Evolutionary conservation across 2,888 invertebrate genomes (phyloP).

Genomic region (Cephus runcator): DNA sequence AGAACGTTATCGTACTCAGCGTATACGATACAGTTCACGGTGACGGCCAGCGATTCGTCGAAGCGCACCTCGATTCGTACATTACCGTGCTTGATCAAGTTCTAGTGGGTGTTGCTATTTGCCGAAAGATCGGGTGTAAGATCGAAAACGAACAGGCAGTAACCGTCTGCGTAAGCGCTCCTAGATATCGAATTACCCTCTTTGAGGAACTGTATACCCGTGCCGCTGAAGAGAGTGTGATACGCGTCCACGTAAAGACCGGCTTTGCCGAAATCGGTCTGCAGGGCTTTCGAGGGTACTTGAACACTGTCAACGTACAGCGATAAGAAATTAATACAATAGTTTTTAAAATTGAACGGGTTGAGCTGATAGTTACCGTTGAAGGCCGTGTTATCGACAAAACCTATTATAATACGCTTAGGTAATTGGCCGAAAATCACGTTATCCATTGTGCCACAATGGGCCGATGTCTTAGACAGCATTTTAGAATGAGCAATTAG

Average conservation of each 20-base stretch:
- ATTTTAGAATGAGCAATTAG: slow-evolving; percentile 37
- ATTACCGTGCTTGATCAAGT: slow-evolving; percentile 30
- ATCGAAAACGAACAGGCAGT: slow-evolving; percentile 41
- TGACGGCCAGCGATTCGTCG: slow-evolving; percentile 22
- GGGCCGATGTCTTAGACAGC: slow-evolving; percentile 34
- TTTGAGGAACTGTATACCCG: slow-evolving; percentile 33
- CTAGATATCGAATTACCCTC: slow-evolving; percentile 30
- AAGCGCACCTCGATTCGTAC: slow-evolving; percentile 41
- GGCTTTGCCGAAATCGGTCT: slow-evolving; percentile 10
- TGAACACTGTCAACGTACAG: slow-evolving; percentile 30
- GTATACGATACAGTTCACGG: slow-evolving; percentile 39
- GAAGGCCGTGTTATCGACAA: slow-evolving; percentile 33
- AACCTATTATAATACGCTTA: slow-evolving; percentile 41
- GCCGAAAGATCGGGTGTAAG: slow-evolving; percentile 40
- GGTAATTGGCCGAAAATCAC: slow-evolving; percentile 46
- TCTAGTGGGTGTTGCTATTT: slow-evolving; percentile 28
- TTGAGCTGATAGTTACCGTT: slow-evolving; percentile 25
- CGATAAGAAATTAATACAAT: slow-evolving; percentile 24
- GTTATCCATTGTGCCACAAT: slow-evolving; percentile 43
- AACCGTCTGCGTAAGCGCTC: slow-evolving; percentile 26
- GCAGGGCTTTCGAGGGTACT: slow-evolving; percentile 26
- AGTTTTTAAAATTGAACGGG: slow-evolving; percentile 22
- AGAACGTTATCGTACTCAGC: slow-evolving; percentile 47
- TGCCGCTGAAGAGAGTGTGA: slow-evolving; percentile 37
- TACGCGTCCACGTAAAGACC: slow-evolving; percentile 34